Evolutionary conservation across 2,113 vertebrate genomes (phyloP).

Genomic region (Phaethon lepturus): DNA sequence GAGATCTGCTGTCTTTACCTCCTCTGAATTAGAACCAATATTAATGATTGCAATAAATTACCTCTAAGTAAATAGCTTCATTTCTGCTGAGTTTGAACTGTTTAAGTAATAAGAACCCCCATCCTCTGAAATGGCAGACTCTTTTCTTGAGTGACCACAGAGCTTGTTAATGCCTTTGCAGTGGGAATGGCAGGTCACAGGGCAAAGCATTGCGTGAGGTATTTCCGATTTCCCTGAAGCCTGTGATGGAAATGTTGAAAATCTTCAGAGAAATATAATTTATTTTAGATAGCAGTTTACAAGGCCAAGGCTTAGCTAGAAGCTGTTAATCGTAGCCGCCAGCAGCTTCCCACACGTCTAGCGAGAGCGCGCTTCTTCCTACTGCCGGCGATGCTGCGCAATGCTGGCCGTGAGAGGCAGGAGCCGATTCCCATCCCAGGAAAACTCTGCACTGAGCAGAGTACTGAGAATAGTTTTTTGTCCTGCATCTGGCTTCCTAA

Average conservation of each 20-base stretch:
- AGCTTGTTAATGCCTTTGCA: neutral
- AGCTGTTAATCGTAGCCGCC: neutral
- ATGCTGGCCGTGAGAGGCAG: neutral
- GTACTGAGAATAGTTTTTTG: neutral
- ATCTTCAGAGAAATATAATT: neutral
- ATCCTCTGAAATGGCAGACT: neutral
- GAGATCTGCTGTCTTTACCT: neutral
- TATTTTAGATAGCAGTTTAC: neutral
- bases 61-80: neutral
- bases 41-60: neutral
- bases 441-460: neutral
- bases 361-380: neutral
- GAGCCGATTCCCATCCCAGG: neutral
- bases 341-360: neutral
- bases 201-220: neutral
- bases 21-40: neutral
- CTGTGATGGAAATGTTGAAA: neutral
- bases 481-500: neutral
- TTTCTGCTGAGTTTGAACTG: neutral
- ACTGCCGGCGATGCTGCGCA: fast-evolving
- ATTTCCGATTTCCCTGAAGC: neutral
- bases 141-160: neutral
- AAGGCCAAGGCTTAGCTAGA: neutral
- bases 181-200: neutral
- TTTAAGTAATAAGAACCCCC: neutral